Evolutionary conservation across 2,797 vertebrate species (phyloP).

Genomic region (Echiichthys vipera): DNA sequence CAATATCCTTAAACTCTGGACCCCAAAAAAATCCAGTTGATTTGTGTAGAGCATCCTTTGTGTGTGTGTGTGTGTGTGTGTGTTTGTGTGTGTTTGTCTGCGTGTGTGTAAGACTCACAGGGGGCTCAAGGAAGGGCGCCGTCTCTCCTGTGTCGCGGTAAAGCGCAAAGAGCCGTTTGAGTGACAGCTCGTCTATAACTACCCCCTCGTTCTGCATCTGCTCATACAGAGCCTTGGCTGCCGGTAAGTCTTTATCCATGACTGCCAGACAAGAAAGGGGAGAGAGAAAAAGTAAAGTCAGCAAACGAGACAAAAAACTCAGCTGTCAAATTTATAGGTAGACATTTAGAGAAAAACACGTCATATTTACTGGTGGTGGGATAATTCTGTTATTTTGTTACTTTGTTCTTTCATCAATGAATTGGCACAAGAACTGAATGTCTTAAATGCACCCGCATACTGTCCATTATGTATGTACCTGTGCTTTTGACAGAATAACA

Average conservation of each 20-base stretch:
- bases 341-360: background rate
- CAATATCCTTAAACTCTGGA: background rate
- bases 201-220: constrained; percentile 83
- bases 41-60: background rate
- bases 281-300: background rate
- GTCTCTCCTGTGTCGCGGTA: constrained; percentile 86
- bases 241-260: constrained; percentile 84
- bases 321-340: constrained; percentile 1
- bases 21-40: too few species aligned
- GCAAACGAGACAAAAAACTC: background rate
- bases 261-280: constrained; percentile 72
- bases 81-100: constrained; percentile 1
- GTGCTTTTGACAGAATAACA: background rate
- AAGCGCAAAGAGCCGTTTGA: constrained; percentile 90
- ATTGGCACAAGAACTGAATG: background rate
- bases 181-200: constrained; percentile 81
- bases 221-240: constrained; percentile 87
- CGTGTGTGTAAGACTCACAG: constrained; percentile 85
- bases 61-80: background rate
- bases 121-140: constrained; percentile 91
- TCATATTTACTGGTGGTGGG: background rate
- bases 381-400: constrained; percentile 6
- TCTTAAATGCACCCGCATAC: background rate
- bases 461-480: background rate
- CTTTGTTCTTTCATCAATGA: background rate